Evolutionary conservation across 2,888 invertebrate genomes (phyloP).

Genomic region (Mechanitis mazaeus): DNA sequence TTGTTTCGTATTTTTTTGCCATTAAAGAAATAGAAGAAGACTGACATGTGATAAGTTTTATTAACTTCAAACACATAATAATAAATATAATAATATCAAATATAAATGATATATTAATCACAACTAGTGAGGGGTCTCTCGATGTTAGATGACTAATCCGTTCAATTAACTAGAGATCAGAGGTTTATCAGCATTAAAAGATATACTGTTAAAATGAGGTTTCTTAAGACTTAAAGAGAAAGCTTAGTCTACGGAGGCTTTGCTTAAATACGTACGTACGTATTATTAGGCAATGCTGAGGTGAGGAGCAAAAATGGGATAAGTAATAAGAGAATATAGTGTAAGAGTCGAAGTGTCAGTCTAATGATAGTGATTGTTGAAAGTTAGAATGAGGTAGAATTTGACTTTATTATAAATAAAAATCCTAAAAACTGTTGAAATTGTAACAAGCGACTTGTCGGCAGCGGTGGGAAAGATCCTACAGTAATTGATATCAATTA

Average conservation of each 20-base stretch:
- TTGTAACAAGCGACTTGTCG: neutral
- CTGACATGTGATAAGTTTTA: no score
- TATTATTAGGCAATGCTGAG: no score
- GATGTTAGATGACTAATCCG: neutral
- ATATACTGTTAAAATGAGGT: slow-evolving; percentile 2
- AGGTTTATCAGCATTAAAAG: slow-evolving; percentile 5
- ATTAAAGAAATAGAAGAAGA: no score
- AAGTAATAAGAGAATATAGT: no score
- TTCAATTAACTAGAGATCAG: slow-evolving; percentile 5
- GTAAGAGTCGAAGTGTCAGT: no score
- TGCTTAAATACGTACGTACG: no score
- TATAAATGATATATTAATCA: neutral
- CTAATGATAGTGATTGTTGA: neutral
- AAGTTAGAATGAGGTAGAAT: neutral
- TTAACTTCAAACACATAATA: no score
- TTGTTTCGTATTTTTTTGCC: no score
- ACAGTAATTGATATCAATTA: slow-evolving; percentile 67
- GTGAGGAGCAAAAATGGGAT: no score
- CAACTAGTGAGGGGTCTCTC: neutral
- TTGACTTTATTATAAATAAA: neutral
- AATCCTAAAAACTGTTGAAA: neutral
- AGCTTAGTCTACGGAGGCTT: neutral
- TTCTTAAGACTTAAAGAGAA: neutral
- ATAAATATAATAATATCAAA: no score
- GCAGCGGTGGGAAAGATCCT: slow-evolving; percentile 4